Evolutionary conservation across 2,888 invertebrate species (phyloP), one percentile per base, ranked within the genome.

Genomic region (Euphydryas editha): DNA sequence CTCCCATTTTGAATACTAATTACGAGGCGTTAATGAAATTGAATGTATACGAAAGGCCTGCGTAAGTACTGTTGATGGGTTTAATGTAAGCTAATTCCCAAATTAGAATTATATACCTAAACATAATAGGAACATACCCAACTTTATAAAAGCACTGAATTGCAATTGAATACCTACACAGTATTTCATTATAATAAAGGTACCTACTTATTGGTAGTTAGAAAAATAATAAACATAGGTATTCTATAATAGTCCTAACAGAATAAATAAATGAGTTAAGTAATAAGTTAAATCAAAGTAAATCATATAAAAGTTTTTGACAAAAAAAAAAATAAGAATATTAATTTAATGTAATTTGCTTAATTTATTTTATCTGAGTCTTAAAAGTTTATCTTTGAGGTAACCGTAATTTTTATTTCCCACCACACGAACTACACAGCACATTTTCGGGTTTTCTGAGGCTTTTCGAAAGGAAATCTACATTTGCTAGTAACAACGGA

Each of bases 1-100:
- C 85, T 81, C 76, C 84, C 88, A 90, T 90, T 90, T 86, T 85
- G 80, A 86, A 87, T 87, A 86, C 85, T 87, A 88, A 90, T 88
- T 88, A 83, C 80, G 82, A 83, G 84, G 83, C 84, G 82, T 80
- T 85, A 88, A 88, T 88, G 84, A 88, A 87, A 87, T 86, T 86
- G 81, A 82, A 63, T 68, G 51, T 65, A 13, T 47, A 51, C 49
- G 47, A 20, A 51, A 51, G 49, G 44, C 59, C 30, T 36, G 36
- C 21, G 18, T 36, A 36, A 24, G n/a, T 51, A 21, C 18, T 30
- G 46, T 36, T 47, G 30, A 46, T 59, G 59, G 17, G 21, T 36
- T 36, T 17, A 11, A 54, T 54, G 36, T 36, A 30, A 54, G 17
- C 17, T 36, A 36, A 54, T 54, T 54, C 11, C 30, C 17, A 54